Evolutionary conservation across 1,140 invertebrate genomes (phyloP), one percentile per base, ranked within the genome.

Genomic region (Calycopis cecrops): DNA sequence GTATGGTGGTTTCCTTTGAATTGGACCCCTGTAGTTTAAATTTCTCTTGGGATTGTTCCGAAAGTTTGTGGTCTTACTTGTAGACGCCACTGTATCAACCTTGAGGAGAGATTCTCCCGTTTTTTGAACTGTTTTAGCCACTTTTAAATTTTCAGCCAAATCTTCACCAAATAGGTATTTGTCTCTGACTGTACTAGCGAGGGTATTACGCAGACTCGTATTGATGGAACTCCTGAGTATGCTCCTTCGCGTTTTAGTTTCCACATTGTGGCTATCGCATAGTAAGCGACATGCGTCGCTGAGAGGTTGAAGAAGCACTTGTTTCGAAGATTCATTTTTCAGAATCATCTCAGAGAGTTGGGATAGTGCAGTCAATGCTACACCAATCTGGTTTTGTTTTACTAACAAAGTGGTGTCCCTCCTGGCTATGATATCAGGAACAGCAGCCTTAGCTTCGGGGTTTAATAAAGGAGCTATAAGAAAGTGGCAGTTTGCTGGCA

Each of bases 401-500:
- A 9, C 8, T 8, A 10, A 9, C 16, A 48, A 9, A 6, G 44
- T 8, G 21, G 16, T 3, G 44, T 52, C 35, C 9, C 35, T 9
- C 33, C 18, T 55, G 12, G 12, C 35, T 10, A 37, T 35, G 11
- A 9, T 37, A 7, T 55, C 53, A 1, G 44, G 17, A 3, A 48
- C n/a, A 8, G 44, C 44, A 1, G 44, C 44, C 35, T 55, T 55
- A 4, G 18, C 44, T 12, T 55, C 44, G 3, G 53, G 44, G 16
- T 55, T 48, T 0, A 48, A 9, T 1, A 37, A 21, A 11, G 53
- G 53, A 11, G 53, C 34, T 14, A 48, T 17, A 8, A 55, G 11
- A 9, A 55, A 11, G 7, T 37, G 38, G 9, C 53, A 48, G 12
- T 55, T 55, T 14, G 14, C 34, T 8, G 53, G 53, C 12, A 37